A percentile compares a stretch with the other conserved stretches of the same genome.
phyloP scores from a whole-genome alignment of 1,140 invertebrate genomes.

The Hetaerina americana region DNA sequence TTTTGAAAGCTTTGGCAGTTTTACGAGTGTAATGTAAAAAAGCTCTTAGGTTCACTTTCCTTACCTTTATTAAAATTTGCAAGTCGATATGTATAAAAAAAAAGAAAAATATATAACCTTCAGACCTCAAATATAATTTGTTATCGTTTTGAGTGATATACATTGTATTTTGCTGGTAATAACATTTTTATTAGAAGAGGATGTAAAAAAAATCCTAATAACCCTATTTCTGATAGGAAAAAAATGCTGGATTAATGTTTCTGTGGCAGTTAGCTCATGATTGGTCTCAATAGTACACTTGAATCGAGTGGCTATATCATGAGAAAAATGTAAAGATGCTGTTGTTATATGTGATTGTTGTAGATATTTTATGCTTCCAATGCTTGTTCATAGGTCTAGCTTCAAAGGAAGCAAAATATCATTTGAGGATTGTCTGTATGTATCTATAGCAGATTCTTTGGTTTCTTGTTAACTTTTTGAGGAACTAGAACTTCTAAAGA shows the following conservation, averaged over 20 bases:
- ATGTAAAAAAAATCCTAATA: not conserved
- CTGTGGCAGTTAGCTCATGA: not conserved
- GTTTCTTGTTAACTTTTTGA: too few species aligned
- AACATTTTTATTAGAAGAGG: not conserved
- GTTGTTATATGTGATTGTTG: not conserved
- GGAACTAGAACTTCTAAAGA: too few species aligned
- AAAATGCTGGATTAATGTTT: not conserved
- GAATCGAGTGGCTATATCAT: not conserved
- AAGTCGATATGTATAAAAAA: not conserved
- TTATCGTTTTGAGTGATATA: not conserved
- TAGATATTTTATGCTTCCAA: not conserved
- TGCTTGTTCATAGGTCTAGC: not conserved
- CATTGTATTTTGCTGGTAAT: not conserved
- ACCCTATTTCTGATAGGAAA: not conserved
- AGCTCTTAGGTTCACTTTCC: not conserved
- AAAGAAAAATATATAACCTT: not conserved
- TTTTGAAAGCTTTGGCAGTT: not conserved
- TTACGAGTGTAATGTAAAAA: not conserved
- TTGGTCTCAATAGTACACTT: too few species aligned
- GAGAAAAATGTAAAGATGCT: not conserved
- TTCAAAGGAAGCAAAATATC: too few species aligned
- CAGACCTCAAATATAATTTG: not conserved
- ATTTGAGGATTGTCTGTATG: too few species aligned
- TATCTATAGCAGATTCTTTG: too few species aligned
- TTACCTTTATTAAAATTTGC: not conserved